Conservation (phyloP, 92 coral and sea anemone species). For the Porites rus region DNA sequence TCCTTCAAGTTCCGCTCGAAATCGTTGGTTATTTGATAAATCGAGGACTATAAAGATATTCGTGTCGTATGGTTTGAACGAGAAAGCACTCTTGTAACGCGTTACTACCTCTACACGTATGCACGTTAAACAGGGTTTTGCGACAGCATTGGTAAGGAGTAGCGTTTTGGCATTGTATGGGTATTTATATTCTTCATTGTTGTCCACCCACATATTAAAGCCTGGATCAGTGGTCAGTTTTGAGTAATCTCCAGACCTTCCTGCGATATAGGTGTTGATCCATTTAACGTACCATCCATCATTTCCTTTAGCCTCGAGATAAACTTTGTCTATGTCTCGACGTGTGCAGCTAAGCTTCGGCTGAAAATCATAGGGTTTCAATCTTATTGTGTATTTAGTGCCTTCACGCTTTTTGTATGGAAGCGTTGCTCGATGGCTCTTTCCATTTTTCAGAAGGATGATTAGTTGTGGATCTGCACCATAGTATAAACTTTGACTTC, state of each 20-base stretch:
- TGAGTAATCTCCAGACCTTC: neutral
- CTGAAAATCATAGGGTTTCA: neutral
- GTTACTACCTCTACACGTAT: slow-evolving; percentile 24
- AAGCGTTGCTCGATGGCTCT: neutral
- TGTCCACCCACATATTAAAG: slow-evolving; percentile 52
- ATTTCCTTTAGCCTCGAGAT: slow-evolving; percentile 39
- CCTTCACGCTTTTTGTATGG: neutral
- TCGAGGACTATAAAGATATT: too few relatives aligned
- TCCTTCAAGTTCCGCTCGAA: too few relatives aligned
- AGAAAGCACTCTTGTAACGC: too few relatives aligned
- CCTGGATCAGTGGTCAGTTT: slow-evolving; percentile 52
- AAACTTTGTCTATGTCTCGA: slow-evolving; percentile 19
- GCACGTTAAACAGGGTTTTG: slow-evolving; percentile 34
- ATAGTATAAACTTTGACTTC: slow-evolving; percentile 5
- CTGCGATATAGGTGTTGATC: slow-evolving; percentile 27
- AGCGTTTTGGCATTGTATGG: slow-evolving; percentile 43
- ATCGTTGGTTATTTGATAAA: too few relatives aligned
- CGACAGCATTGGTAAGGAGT: slow-evolving; percentile 41
- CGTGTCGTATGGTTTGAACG: too few relatives aligned
- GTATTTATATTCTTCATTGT: slow-evolving; percentile 6
- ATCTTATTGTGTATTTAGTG: neutral
- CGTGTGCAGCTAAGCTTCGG: slow-evolving; percentile 27
- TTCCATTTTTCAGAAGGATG: slow-evolving; percentile 15
- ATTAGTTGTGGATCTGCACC: slow-evolving; percentile 23
- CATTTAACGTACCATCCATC: slow-evolving; percentile 41